Evolutionary conservation across 2,888 invertebrate species (phyloP).

Genomic region (Zygaena filipendulae): DNA sequence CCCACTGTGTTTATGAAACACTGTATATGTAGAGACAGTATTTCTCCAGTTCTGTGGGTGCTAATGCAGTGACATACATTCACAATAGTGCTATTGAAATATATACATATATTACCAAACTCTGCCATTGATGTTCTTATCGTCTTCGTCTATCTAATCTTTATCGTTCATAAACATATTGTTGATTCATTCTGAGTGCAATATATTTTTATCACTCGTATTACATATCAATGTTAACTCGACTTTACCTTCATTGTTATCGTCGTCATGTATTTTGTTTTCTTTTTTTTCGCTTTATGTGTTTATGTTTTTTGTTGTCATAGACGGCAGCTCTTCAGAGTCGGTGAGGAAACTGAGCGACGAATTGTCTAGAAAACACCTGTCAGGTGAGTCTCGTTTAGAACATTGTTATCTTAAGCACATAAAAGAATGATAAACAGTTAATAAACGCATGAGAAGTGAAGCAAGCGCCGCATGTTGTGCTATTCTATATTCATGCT

Average conservation of each 20-base stretch:
- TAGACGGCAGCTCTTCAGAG: conserved; percentile 64
- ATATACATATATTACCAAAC: no score
- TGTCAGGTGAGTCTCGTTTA: conserved; percentile 55
- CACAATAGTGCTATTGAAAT: no score
- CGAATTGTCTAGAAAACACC: conserved; percentile 64
- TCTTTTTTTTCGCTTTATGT: conserved; percentile 54
- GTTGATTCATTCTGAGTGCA: background rate
- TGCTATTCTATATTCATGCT: no score
- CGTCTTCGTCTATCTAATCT: background rate
- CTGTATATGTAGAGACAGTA: no score
- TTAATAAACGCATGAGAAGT: no score
- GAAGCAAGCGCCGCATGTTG: no score
- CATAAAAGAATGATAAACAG: no score
- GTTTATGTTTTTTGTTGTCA: conserved; percentile 59
- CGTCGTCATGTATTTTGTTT: conserved; percentile 41
- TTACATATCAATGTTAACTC: conserved; percentile 8
- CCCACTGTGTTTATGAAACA: no score
- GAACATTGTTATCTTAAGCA: no score
- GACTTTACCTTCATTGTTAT: conserved; percentile 18
- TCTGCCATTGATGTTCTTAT: no score
- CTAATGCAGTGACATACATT: no score
- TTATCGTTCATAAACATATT: background rate
- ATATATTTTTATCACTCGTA: background rate
- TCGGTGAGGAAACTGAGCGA: conserved; percentile 59
- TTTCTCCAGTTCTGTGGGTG: no score